A percentile compares a stretch with the other conserved stretches of the same genome.
Conservation (phyloP, 2,797 vertebrate genomes). For the Poeciliopsis paucimaculata region DNA sequence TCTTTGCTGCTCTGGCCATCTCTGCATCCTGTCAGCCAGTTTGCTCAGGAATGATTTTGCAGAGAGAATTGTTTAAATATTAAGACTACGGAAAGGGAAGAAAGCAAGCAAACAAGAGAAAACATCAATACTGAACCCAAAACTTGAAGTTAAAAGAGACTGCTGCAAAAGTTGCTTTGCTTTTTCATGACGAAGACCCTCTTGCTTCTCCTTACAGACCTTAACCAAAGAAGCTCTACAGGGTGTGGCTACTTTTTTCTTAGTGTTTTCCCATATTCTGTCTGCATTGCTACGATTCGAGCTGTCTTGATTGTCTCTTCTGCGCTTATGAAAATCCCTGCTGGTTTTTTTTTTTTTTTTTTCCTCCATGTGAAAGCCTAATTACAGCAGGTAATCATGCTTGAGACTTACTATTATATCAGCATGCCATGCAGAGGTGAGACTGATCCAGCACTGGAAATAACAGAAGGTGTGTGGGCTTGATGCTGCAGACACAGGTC, state of each 20-base stretch:
- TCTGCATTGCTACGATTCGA: conserved; percentile 61
- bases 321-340: conserved; percentile 57
- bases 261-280: conserved; percentile 63
- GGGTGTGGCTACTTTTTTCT: conserved; percentile 71
- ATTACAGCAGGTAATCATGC: conserved; percentile 75
- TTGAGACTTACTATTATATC: conserved; percentile 70
- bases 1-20: conserved; percentile 63
- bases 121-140: conserved; percentile 36
- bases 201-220: conserved; percentile 55
- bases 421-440: conserved; percentile 67
- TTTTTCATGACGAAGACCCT: conserved; percentile 43
- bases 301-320: conserved; percentile 62
- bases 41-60: conserved; percentile 55
- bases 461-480: conserved; percentile 71
- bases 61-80: conserved; percentile 51
- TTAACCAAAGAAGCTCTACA: conserved; percentile 60
- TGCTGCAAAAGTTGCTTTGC: conserved; percentile 55
- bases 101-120: conserved; percentile 27
- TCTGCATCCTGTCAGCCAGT: conserved; percentile 62
- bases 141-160: conserved; percentile 47
- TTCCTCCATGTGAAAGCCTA: conserved; percentile 53
- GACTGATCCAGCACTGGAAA: conserved; percentile 59
- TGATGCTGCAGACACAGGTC: conserved; percentile 38
- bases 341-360: conserved; percentile 37
- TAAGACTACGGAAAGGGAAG: conserved; percentile 15